These are phyloP conservation scores for Ondatra zibethicus DNA, from an alignment of 2,113 vertebrate genomes.

Conservation along the genomic window DNA sequence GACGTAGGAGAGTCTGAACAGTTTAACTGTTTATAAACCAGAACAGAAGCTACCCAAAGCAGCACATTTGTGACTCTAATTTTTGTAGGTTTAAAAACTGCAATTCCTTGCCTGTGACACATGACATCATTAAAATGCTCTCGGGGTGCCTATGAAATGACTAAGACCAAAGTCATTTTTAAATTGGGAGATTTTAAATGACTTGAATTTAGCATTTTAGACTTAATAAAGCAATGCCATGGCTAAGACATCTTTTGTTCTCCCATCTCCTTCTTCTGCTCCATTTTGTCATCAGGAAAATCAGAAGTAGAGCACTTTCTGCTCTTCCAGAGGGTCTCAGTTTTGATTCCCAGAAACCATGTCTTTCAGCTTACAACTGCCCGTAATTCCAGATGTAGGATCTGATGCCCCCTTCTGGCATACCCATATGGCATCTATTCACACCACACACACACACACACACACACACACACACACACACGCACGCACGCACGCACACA, in stretches of 20 bases:
- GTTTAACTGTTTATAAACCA: not conserved
- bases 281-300: not conserved
- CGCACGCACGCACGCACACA: not conserved
- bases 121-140: not conserved
- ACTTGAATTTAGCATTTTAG: not conserved
- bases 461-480: not conserved
- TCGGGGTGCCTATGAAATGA: not conserved
- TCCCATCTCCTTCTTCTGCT: not conserved
- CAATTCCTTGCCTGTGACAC: not conserved
- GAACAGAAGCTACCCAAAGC: not conserved
- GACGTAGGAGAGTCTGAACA: not conserved
- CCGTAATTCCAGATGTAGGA: not conserved
- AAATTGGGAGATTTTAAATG: not conserved
- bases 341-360: not conserved
- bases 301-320: not conserved
- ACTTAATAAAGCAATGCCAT: not conserved
- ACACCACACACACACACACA: not conserved
- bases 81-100: conserved; percentile 15
- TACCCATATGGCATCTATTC: not conserved
- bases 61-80: not conserved
- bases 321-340: not conserved
- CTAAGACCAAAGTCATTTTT: not conserved
- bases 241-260: not conserved
- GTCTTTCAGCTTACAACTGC: not conserved
- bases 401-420: not conserved